Evolutionary conservation across 2,113 vertebrate genomes (phyloP).

Genomic region (Echinops telfairi): DNA sequence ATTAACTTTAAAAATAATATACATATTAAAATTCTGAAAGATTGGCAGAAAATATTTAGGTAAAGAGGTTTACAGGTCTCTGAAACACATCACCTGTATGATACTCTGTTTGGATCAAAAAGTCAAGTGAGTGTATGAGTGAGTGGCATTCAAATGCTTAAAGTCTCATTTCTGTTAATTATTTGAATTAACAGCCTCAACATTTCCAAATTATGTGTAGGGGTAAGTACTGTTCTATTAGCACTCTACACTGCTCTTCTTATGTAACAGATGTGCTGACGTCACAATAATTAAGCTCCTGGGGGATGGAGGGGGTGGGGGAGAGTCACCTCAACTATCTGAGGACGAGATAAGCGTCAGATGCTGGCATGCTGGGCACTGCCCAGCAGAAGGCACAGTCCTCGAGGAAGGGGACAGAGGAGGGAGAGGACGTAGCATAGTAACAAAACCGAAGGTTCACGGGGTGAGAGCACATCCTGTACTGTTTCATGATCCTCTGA

Average conservation of each 20-base stretch:
- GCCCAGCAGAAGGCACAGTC: not conserved
- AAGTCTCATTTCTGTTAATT: not conserved
- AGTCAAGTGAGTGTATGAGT: not conserved
- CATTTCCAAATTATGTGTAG: not conserved
- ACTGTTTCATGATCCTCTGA: not conserved
- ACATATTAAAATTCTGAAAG: not conserved
- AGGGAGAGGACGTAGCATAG: rapidly evolving
- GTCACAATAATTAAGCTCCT: not conserved
- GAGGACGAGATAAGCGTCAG: not conserved
- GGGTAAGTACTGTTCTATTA: not conserved
- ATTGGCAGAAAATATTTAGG: not conserved
- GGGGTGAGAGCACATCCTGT: not conserved
- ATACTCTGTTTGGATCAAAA: not conserved
- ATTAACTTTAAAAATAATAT: not conserved
- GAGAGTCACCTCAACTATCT: not conserved
- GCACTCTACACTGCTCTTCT: not conserved
- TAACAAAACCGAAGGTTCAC: not conserved
- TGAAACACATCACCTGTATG: not conserved
- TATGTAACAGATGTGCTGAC: not conserved
- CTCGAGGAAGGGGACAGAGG: rapidly evolving
- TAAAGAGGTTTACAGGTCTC: not conserved
- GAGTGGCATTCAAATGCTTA: not conserved
- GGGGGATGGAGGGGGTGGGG: not conserved
- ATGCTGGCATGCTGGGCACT: not conserved
- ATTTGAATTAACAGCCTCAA: not conserved